Base-by-base conservation (phyloP, 2,113 vertebrate genomes). In the Ciconia stormi region DNA sequence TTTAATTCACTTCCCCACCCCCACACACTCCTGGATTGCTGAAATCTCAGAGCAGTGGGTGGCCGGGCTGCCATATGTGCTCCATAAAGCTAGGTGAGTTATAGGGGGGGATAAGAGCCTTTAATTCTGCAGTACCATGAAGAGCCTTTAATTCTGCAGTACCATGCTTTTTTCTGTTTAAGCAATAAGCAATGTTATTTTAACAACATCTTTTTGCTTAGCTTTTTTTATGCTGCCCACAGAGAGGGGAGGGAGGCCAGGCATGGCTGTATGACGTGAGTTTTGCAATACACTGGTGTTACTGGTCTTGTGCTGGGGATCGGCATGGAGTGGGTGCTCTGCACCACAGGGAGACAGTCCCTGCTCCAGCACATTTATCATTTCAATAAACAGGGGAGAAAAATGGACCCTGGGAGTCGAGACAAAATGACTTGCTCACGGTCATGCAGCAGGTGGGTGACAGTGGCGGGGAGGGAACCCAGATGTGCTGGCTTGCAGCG, bases 1-100 rank as follows among this genome's bases (percentile, higher is more conserved):
- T 93, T 65, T 77, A 93, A 95, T 95, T 96, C 87, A 38, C 50
- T 52, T 36, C 67, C 89, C 78, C 61, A 6, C 44, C 73, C 83
- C 14, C 74, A 34, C 0, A 8, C 0, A 4, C 90, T 76, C 65
- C 82, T 15, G 94, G 47, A 8, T 9, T 30, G 78, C 92, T 59
- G 79, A 42, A n/a, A 63, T 61, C 73, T 47, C 2, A 0, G 62
- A 85, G 88, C 93, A 11, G 91, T 55, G 89, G 87, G 90, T 52
- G 94, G 73, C 47, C 27, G 0, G 74, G 81, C 46, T 63, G 72
- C 93, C 71, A 61, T 44, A 36, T 29, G 74, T 27, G 78, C 55
- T 83, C 63, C 47, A 42, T 44, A 86, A 49, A 78, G 56, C 66
- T 25, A 67, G 91, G 91, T 70, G 90, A 89, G 87, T 10, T 36